These are phyloP conservation scores for Onychostoma macrolepis DNA, from an alignment of 2,113 vertebrate species.

Conservation along the genomic window DNA sequence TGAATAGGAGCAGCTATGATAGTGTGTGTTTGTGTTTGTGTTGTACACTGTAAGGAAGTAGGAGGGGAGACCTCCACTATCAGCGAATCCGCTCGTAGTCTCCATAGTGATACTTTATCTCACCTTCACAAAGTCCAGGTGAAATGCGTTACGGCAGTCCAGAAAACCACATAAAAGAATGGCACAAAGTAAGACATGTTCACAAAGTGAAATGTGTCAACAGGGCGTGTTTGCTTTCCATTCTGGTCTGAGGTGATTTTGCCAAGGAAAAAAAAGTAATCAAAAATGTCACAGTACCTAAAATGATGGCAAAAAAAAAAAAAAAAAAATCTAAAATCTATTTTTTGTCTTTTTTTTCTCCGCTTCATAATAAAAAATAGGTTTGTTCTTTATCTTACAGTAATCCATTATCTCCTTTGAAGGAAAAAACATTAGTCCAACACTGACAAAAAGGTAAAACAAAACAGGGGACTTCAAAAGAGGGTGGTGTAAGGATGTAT, in stretches of 20 bases:
- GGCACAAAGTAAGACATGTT: slow-evolving; percentile 66
- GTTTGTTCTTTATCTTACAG: slow-evolving; percentile 99
- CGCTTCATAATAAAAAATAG: slow-evolving; percentile 99
- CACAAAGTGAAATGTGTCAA: not conserved
- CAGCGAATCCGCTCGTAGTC: slow-evolving; percentile 20
- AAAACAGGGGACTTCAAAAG: slow-evolving; percentile 62
- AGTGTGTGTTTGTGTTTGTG: not conserved
- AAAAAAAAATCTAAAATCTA: slow-evolving; percentile 76
- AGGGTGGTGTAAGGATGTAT: slow-evolving; percentile 1
- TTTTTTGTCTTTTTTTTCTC: slow-evolving; percentile 78
- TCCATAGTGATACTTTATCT: slow-evolving; percentile 37
- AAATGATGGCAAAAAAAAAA: slow-evolving; percentile 73
- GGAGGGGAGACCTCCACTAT: not conserved
- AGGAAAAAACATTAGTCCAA: slow-evolving; percentile 91
- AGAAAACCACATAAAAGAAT: slow-evolving; percentile 59
- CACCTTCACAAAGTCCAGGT: slow-evolving; percentile 34
- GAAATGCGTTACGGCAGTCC: slow-evolving; percentile 40
- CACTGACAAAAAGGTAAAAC: slow-evolving; percentile 77
- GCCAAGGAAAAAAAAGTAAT: slow-evolving; percentile 17
- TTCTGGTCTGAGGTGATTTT: slow-evolving; percentile 49
- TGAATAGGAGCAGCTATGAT: slow-evolving; percentile 27
- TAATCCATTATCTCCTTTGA: slow-evolving; percentile 96
- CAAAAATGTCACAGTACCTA: slow-evolving; percentile 55
- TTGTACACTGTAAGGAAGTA: slow-evolving; percentile 10
- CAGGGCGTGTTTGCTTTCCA: slow-evolving; percentile 37